phyloP scores from a whole-genome alignment of 2,113 vertebrate genomes.

The Crotophaga sulcirostris region DNA sequence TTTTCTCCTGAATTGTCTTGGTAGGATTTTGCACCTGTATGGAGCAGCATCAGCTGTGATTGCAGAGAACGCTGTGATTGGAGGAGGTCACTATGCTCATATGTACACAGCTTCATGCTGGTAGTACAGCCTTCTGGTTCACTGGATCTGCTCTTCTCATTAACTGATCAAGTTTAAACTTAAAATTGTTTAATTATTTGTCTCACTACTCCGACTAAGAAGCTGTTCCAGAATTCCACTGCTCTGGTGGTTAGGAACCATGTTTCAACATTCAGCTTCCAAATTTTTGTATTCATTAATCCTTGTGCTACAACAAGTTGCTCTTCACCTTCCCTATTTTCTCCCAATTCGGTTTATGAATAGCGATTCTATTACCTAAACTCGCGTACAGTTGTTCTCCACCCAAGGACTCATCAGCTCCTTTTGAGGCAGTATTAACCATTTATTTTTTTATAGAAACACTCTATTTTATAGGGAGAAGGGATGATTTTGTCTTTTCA shows the following conservation, averaged over 20 bases:
- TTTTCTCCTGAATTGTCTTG: background rate
- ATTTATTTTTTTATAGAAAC: background rate
- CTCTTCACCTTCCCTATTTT: background rate
- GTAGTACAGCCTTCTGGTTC: background rate
- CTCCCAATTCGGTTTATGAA: background rate
- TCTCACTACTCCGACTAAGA: background rate
- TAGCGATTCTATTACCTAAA: background rate
- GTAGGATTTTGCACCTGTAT: background rate
- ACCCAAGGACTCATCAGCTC: background rate
- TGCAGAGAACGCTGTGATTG: background rate
- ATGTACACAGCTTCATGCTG: background rate
- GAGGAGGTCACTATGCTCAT: background rate
- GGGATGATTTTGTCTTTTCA: background rate
- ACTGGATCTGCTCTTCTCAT: background rate
- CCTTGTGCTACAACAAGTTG: background rate
- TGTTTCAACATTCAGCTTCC: background rate
- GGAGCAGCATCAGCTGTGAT: background rate
- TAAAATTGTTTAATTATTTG: background rate
- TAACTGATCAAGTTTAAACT: background rate
- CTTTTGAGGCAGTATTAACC: background rate
- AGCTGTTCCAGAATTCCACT: background rate
- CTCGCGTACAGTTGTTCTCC: background rate
- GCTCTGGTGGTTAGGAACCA: background rate
- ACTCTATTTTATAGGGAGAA: background rate
- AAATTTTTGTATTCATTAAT: background rate